These are phyloP conservation scores for Spilogale gracilis DNA, from an alignment of 2,113 vertebrate genomes.

Conservation along the genomic window DNA sequence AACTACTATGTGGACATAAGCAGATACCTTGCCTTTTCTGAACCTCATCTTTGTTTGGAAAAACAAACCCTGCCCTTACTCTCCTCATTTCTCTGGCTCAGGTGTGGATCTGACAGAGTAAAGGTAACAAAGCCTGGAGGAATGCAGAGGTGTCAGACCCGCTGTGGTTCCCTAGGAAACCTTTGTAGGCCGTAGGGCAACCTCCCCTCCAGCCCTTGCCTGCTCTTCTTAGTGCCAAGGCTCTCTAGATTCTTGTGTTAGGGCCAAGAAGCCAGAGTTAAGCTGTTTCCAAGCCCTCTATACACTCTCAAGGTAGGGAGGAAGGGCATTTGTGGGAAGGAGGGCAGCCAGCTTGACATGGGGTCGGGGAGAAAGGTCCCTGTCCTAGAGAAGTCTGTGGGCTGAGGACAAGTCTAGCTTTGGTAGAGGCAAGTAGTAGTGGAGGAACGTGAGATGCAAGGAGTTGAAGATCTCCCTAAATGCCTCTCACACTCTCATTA, in stretches of 20 bases:
- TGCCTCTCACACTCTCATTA: not conserved
- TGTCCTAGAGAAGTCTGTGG: not conserved
- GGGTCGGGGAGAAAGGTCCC: not conserved
- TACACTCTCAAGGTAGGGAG: not conserved
- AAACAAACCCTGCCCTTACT: not conserved
- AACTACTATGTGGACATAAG: not conserved
- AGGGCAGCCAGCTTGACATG: not conserved
- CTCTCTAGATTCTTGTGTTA: not conserved
- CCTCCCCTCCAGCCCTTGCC: not conserved
- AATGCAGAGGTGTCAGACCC: not conserved
- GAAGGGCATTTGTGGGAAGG: accelerated
- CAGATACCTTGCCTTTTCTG: not conserved
- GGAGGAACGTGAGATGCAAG: not conserved
- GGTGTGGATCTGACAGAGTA: not conserved
- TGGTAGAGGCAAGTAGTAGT: not conserved
- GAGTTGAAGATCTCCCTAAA: not conserved
- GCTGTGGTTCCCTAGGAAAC: not conserved
- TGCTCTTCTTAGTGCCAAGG: not conserved
- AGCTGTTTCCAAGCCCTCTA: not conserved
- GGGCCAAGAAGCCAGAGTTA: not conserved
- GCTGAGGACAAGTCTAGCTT: not conserved
- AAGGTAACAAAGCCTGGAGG: not conserved
- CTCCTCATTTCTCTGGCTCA: not conserved
- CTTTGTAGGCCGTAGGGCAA: not conserved
- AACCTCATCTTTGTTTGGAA: not conserved